These are phyloP conservation scores for Eleginops maclovinus DNA, from an alignment of 2,113 vertebrate species.

Conservation along the genomic window DNA sequence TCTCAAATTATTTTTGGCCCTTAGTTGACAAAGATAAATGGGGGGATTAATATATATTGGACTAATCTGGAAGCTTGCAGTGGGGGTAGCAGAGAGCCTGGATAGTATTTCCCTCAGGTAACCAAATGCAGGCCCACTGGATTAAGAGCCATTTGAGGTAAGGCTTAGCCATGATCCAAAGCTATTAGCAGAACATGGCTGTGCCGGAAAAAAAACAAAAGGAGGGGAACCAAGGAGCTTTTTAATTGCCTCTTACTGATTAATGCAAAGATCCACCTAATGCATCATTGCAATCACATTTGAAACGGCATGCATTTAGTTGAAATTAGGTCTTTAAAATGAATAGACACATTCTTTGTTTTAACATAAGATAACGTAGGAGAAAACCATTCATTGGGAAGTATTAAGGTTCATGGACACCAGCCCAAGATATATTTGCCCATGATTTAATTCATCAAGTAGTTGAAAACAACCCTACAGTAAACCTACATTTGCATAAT, in stretches of 20 bases:
- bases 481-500: background rate
- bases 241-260: conserved; percentile 90
- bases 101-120: conserved; percentile 99
- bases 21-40: conserved; percentile 99
- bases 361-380: background rate
- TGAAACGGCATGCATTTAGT: background rate
- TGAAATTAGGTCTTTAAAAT: conserved; percentile 9
- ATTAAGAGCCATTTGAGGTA: conserved; percentile 98
- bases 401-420: background rate
- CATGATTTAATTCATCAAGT: background rate
- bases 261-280: conserved; percentile 80
- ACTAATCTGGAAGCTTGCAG: conserved; percentile 89
- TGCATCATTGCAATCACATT: background rate
- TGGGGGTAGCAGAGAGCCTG: conserved; percentile 82
- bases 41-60: conserved; percentile 99
- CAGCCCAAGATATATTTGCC: background rate
- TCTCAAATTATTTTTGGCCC: conserved; percentile 93
- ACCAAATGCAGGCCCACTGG: conserved; percentile 91
- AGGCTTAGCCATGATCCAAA: conserved; percentile 93
- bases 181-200: conserved; percentile 92
- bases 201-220: conserved; percentile 73
- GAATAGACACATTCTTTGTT: background rate
- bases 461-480: background rate
- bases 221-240: conserved; percentile 77
- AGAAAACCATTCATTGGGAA: background rate